Percentiles rank a stretch among this genome's conserved stretches.
Evolutionary conservation across 2,797 vertebrate species (phyloP).

Genomic region (Zenarchopterus dispar): DNA sequence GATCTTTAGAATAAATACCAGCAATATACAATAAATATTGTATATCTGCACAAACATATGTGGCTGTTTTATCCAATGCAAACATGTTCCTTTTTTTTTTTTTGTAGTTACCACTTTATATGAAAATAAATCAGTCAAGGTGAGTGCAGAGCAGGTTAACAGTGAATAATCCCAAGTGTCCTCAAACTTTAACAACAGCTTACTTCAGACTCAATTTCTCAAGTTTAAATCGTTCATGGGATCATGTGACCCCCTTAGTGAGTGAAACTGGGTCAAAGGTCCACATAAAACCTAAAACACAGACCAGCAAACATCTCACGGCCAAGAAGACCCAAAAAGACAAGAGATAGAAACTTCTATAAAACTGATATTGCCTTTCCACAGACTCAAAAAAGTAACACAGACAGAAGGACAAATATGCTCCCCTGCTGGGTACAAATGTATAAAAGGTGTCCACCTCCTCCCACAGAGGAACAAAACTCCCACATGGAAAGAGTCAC

Average conservation of each 20-base stretch:
- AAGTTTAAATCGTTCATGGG: neutral
- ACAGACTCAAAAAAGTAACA: too few species aligned
- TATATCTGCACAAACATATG: neutral
- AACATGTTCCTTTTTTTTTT: too few species aligned
- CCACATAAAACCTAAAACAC: conserved; percentile 1
- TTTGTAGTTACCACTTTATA: too few species aligned
- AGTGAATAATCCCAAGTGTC: too few species aligned
- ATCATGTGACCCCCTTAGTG: neutral
- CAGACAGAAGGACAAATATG: neutral
- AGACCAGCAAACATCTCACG: too few species aligned
- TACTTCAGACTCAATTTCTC: neutral
- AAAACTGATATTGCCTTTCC: too few species aligned
- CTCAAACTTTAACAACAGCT: neutral
- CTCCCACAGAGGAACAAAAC: neutral
- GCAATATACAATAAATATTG: too few species aligned
- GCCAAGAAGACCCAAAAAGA: too few species aligned
- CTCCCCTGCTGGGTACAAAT: neutral
- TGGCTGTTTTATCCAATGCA: neutral
- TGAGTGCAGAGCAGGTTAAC: too few species aligned
- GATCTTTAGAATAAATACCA: neutral
- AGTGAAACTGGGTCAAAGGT: conserved; percentile 16
- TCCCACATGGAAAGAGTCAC: neutral
- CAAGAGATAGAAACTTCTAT: too few species aligned
- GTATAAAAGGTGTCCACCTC: neutral
- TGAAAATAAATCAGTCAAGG: too few species aligned